phyloP scores from a whole-genome alignment of 2,113 vertebrate genomes.

The Zosterops pallidus region DNA sequence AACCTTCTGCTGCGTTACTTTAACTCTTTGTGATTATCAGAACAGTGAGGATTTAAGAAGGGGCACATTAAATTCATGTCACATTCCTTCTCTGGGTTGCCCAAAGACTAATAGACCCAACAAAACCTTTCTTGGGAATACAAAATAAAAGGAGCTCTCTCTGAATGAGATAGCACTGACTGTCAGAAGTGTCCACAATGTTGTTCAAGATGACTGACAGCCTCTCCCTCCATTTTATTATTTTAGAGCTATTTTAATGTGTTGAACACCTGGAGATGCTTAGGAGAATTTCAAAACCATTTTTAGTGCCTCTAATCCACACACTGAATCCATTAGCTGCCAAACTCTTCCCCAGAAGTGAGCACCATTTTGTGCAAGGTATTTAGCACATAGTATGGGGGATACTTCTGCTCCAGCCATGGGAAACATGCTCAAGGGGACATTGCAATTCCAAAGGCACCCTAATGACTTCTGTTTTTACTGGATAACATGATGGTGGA shows the following conservation, averaged over 20 bases:
- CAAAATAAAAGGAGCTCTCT: constrained; percentile 23
- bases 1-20: constrained; percentile 53
- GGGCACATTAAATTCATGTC: constrained; percentile 33
- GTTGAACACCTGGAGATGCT: not conserved
- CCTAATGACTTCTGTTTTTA: not conserved
- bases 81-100: constrained; percentile 19
- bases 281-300: not conserved
- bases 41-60: constrained; percentile 40
- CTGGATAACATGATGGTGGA: not conserved
- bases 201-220: constrained; percentile 44
- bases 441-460: not conserved
- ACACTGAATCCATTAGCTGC: not conserved
- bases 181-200: constrained; percentile 26
- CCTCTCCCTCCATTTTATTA: constrained; percentile 31
- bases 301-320: not conserved
- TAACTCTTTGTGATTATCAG: constrained; percentile 49
- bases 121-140: constrained; percentile 43
- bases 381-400: not conserved
- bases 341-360: not conserved
- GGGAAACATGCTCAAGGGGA: not conserved
- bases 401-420: not conserved
- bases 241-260: constrained; percentile 23
- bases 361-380: not conserved
- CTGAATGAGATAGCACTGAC: not conserved
- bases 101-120: constrained; percentile 41